Conservation (phyloP, 2,113 vertebrate genomes). For the Machaerirhynchus nigripectus region DNA sequence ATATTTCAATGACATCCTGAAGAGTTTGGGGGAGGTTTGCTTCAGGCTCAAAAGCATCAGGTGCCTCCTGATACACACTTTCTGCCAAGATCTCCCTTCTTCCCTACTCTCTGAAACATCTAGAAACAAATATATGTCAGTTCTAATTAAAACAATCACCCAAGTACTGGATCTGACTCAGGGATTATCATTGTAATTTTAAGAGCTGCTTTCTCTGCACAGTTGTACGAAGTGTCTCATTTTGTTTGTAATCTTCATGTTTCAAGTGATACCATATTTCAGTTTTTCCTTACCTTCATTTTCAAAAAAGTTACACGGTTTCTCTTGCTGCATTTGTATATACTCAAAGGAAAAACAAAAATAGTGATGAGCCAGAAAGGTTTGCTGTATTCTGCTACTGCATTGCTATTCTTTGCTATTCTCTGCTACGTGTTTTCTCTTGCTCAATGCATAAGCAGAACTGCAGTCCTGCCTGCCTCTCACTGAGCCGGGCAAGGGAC, state of each 20-base stretch:
- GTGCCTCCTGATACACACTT: slow-evolving; percentile 40
- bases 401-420: neutral
- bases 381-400: neutral
- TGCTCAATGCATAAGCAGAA: neutral
- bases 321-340: neutral
- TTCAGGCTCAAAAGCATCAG: slow-evolving; percentile 60
- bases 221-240: neutral
- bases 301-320: neutral
- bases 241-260: slow-evolving; percentile 2
- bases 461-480: neutral
- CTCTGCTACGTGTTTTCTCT: neutral
- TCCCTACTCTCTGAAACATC: slow-evolving; percentile 5
- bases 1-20: slow-evolving; percentile 55
- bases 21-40: slow-evolving; percentile 44
- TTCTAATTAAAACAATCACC: slow-evolving; percentile 41
- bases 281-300: slow-evolving; percentile 23
- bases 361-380: neutral
- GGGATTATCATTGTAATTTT: neutral
- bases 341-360: neutral
- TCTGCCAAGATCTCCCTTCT: slow-evolving; percentile 42
- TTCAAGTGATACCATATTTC: slow-evolving; percentile 16
- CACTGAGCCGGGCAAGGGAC: neutral
- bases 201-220: slow-evolving; percentile 29
- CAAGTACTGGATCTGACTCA: neutral
- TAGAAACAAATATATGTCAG: slow-evolving; percentile 34